A percentile compares a stretch with the other conserved stretches of the same genome.
Conservation (phyloP, 37 sponge, comb jelly and placozoan species). For the Cladorhizidae sp. region DNA sequence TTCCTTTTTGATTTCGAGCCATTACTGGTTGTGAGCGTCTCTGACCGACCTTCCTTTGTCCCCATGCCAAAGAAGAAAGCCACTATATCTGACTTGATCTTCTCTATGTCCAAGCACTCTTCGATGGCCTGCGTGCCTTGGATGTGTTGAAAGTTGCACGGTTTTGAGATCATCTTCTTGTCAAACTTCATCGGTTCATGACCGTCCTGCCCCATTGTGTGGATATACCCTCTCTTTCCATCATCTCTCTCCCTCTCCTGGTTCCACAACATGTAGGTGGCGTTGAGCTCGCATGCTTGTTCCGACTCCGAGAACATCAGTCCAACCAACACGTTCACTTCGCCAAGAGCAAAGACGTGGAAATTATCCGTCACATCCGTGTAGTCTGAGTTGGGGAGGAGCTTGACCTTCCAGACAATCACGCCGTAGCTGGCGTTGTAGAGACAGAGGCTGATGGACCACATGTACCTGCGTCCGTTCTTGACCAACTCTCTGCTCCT, state of each 20-base stretch:
- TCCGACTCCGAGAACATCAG: slow-evolving; percentile 45
- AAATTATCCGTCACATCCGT: slow-evolving; percentile 71
- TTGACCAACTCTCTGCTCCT: slow-evolving; percentile 59
- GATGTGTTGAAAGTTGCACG: slow-evolving; percentile 86
- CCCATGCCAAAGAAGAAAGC: slow-evolving; percentile 37
- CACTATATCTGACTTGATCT: slow-evolving; percentile 58
- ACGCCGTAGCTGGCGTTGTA: slow-evolving; percentile 64
- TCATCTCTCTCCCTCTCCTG: slow-evolving; percentile 65
- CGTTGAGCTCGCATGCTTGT: slow-evolving; percentile 39
- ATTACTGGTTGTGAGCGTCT: background rate
- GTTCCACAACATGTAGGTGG: slow-evolving; percentile 50
- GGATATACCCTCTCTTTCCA: slow-evolving; percentile 8
- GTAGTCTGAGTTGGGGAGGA: slow-evolving; percentile 45
- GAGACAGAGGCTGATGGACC: slow-evolving; percentile 60
- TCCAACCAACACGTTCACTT: slow-evolving; percentile 57
- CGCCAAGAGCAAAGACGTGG: slow-evolving; percentile 67
- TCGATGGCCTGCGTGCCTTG: slow-evolving; percentile 77
- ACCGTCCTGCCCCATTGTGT: background rate
- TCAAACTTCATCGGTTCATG: slow-evolving; percentile 15
- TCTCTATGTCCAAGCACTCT: slow-evolving; percentile 75
- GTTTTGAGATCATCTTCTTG: slow-evolving; percentile 76
- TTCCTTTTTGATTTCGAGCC: slow-evolving; percentile 3
- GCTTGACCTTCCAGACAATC: slow-evolving; percentile 68
- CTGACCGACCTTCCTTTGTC: slow-evolving; percentile 1
- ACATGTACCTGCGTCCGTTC: slow-evolving; percentile 45